Percentiles rank a stretch among this genome's conserved stretches.
These are phyloP conservation scores for Mantis religiosa DNA, from an alignment of 2,888 invertebrate genomes.

Conservation along the genomic window DNA sequence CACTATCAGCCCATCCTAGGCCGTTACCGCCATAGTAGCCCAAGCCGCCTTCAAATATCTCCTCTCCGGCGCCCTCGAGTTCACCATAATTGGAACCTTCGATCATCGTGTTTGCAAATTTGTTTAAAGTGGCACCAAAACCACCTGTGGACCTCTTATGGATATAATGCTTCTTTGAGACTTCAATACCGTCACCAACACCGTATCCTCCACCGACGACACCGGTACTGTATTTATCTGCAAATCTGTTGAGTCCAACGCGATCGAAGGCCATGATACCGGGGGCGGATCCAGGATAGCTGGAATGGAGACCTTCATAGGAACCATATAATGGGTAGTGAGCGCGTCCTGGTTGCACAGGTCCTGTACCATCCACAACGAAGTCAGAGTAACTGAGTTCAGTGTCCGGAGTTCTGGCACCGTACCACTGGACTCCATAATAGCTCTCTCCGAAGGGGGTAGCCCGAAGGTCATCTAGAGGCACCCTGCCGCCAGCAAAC, in stretches of 20 bases:
- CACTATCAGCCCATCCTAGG: no score
- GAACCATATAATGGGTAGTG: background rate
- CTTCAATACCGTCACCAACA: background rate
- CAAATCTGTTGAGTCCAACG: background rate
- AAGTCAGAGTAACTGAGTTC: background rate
- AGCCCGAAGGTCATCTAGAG: background rate
- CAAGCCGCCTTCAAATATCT: no score
- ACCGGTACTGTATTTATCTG: background rate
- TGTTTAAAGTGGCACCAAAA: background rate
- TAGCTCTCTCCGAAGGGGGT: background rate
- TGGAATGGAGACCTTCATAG: background rate
- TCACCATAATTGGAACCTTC: background rate
- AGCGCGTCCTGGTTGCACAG: background rate
- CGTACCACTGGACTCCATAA: background rate
- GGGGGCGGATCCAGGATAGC: background rate
- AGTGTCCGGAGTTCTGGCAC: background rate
- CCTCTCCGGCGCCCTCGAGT: no score
- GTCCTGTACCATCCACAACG: background rate
- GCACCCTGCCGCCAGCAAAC: background rate
- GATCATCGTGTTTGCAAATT: background rate
- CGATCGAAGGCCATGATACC: background rate
- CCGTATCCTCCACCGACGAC: background rate
- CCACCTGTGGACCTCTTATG: background rate
- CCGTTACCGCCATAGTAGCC: no score
- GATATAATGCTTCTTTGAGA: background rate